Evolutionary conservation across 1,140 invertebrate species (phyloP), one percentile per base, ranked within the genome.

Genomic region (Paralvinella palmiformis): DNA sequence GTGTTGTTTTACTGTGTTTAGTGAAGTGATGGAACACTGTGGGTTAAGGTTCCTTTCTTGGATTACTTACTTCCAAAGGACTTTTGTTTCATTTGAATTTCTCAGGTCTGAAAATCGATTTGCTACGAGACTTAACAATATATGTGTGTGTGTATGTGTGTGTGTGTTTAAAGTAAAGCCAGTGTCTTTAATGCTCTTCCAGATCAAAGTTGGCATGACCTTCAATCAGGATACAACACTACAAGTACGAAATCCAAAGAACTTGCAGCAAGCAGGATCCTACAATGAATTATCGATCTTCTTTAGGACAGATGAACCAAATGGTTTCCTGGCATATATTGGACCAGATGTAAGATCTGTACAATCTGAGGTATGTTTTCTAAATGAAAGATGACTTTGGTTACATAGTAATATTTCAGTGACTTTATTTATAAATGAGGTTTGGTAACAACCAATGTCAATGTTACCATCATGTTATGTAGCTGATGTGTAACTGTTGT

Each of bases 301-400:
- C 81, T 93, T 85, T 68, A 86, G 87, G 69, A 97, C 95, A 0
- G 80, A 84, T 33, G 85, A 90, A 50, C 84, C 85, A 0, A 86
- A 93, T 73, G 94, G 92, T 2, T 86, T 97, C 63, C 74, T 98
- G 0, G 74, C 94, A 6, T 98, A 94, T 75, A 81, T 97, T 63
- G 95, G 95, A 3, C 70, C 69, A 53, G 69, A 75, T 24, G 31
- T n/a, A n/a, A n/a, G n/a, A n/a, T n/a, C n/a, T n/a, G n/a, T n/a
- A n/a, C n/a, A n/a, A n/a, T n/a, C n/a, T n/a, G n/a, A n/a, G n/a
- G n/a, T n/a, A n/a, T n/a, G n/a, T n/a, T n/a, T n/a, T n/a, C n/a
- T n/a, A n/a, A n/a, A n/a, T n/a, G n/a, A n/a, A n/a, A n/a, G n/a
- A n/a, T n/a, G n/a, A n/a, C n/a, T n/a, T n/a, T n/a, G n/a, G n/a